These are phyloP conservation scores for Dendrophyllia cribrosa DNA, from an alignment of 64 coral and sea anemone species.

Conservation along the genomic window DNA sequence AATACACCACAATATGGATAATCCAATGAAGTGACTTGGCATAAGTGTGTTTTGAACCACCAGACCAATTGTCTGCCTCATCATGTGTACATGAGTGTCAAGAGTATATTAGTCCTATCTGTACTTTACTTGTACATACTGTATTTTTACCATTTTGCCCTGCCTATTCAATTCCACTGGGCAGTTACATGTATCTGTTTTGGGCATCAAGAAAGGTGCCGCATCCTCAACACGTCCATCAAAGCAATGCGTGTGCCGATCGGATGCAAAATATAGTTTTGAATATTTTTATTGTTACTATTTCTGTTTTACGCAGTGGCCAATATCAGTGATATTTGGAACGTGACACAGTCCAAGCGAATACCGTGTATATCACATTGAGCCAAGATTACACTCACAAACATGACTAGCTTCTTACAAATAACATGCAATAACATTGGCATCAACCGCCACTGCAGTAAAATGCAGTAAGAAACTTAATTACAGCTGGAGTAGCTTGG, in stretches of 20 bases:
- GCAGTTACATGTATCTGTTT: background rate
- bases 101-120: no score
- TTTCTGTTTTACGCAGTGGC: no score
- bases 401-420: background rate
- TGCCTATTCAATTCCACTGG: background rate
- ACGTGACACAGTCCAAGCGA: background rate
- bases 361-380: background rate
- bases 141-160: background rate
- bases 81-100: no score
- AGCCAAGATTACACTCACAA: background rate
- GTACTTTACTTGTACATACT: no score
- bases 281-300: constrained; percentile 2
- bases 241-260: background rate
- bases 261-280: background rate
- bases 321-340: background rate
- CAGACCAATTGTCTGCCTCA: background rate
- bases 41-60: background rate
- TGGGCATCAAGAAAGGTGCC: background rate
- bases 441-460: background rate
- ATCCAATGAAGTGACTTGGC: background rate
- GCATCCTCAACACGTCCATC: background rate
- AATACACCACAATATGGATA: background rate
- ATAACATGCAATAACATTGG: background rate
- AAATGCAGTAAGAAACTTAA: background rate
- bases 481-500: background rate